Conservation (phyloP, 1,140 invertebrate genomes). For the Drosophila sproati region DNA sequence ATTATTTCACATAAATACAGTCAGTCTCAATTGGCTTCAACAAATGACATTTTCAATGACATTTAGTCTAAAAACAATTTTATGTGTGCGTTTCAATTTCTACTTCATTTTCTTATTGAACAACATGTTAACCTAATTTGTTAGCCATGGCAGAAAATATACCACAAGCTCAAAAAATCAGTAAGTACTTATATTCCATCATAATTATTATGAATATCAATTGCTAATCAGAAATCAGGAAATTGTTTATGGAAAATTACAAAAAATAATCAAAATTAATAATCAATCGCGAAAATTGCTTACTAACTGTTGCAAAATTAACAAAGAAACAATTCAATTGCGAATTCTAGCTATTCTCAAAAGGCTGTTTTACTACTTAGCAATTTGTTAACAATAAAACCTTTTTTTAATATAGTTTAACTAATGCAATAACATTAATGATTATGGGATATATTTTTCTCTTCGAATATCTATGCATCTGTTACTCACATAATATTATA, state of each 20-base stretch:
- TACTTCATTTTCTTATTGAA: background rate
- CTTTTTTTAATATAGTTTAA: conserved; percentile 22
- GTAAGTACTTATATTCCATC: background rate
- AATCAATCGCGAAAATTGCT: background rate
- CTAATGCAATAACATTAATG: conserved; percentile 29
- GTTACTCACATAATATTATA: conserved; percentile 27
- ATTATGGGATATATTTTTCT: conserved; percentile 18
- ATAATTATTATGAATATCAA: conserved; percentile 9
- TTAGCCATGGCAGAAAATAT: background rate
- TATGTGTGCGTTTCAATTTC: conserved; percentile 59
- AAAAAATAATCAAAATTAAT: conserved; percentile 15
- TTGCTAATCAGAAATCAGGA: background rate
- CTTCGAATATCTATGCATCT: background rate
- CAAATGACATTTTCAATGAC: conserved; percentile 78
- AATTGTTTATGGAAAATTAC: conserved; percentile 18
- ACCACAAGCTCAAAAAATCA: background rate
- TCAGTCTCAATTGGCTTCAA: conserved; percentile 81
- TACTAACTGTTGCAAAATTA: background rate
- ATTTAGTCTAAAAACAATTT: conserved; percentile 78
- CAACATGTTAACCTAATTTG: conserved; percentile 3
- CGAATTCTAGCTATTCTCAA: conserved; percentile 35
- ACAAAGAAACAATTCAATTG: conserved; percentile 8
- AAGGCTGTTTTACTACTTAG: conserved; percentile 1
- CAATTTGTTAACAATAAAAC: conserved; percentile 15
- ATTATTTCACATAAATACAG: conserved; percentile 78